phyloP scores from a whole-genome alignment of 2,113 vertebrate species.

The Romanogobio albipinnatus region DNA sequence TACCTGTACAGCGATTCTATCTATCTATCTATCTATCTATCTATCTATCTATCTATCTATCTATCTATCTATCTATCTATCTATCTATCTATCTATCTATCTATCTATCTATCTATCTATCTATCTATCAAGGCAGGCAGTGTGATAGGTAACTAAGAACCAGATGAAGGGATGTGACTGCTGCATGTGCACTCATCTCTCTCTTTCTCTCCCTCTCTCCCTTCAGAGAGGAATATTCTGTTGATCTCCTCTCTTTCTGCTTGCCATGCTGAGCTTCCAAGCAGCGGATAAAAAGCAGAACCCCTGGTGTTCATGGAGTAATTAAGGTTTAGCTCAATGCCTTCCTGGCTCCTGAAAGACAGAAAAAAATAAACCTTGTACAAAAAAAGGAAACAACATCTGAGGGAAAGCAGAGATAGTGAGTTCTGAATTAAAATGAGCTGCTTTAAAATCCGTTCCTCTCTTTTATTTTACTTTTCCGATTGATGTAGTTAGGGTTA shows the following conservation, averaged over 20 bases:
- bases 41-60: not conserved
- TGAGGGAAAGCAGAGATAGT: slow-evolving; percentile 42
- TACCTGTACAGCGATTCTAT: not conserved
- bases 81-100: no score
- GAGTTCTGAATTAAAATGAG: not conserved
- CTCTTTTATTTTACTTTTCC: slow-evolving; percentile 8
- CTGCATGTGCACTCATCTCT: not conserved
- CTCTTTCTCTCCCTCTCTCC: slow-evolving; percentile 7
- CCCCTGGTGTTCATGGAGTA: slow-evolving; percentile 71
- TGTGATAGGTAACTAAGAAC: not conserved
- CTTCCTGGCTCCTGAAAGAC: slow-evolving; percentile 62
- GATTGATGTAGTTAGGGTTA: slow-evolving; percentile 8
- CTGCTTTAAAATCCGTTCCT: not conserved
- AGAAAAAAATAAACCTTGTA: slow-evolving; percentile 17
- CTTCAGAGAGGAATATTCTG: slow-evolving; percentile 36
- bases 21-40: not conserved
- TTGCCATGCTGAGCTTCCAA: slow-evolving; percentile 55
- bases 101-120: no score
- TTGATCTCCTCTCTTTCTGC: slow-evolving; percentile 37
- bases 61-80: no score
- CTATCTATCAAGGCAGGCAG: not conserved
- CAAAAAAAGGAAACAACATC: slow-evolving; percentile 27
- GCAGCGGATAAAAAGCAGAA: slow-evolving; percentile 68
- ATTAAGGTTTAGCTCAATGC: slow-evolving; percentile 72
- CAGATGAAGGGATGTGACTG: slow-evolving; percentile 20